Percentiles rank a stretch among this genome's conserved stretches.
Conservation (phyloP, 2,888 invertebrate genomes). For the Tetramorium bicarinatum region DNA sequence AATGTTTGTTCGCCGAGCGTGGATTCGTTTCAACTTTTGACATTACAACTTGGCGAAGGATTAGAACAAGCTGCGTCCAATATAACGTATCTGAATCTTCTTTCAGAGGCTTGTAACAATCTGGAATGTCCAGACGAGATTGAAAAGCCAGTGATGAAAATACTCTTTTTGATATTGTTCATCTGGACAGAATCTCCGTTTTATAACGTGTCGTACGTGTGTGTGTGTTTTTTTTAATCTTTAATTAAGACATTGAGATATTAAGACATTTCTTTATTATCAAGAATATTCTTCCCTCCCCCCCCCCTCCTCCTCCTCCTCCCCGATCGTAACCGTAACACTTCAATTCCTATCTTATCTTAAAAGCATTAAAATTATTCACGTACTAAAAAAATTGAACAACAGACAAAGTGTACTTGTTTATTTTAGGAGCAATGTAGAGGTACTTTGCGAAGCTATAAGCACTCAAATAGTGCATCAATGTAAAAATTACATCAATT, state of each 20-base stretch:
- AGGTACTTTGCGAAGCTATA: constrained; percentile 85
- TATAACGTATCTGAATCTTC: constrained; percentile 86
- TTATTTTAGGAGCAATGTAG: constrained; percentile 81
- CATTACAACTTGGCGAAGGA: constrained; percentile 74
- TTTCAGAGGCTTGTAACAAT: constrained; percentile 86
- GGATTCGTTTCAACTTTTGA: constrained; percentile 78
- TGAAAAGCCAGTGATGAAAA: constrained; percentile 86
- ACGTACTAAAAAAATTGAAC: background rate
- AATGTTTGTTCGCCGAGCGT: constrained; percentile 81
- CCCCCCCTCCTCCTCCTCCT: too few relatives aligned
- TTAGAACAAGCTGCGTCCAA: constrained; percentile 87
- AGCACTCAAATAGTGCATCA: constrained; percentile 87
- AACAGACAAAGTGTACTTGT: background rate
- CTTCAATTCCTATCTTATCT: background rate
- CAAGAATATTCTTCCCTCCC: too few relatives aligned
- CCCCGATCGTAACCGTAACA: background rate
- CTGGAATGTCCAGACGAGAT: constrained; percentile 86
- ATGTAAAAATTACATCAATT: constrained; percentile 86
- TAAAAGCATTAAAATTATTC: background rate
- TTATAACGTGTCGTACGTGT: constrained; percentile 84
- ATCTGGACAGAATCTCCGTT: constrained; percentile 88
- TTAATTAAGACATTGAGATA: constrained; percentile 2
- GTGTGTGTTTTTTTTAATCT: background rate
- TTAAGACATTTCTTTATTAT: background rate
- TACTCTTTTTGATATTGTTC: constrained; percentile 87